These are phyloP conservation scores for Muscina levida DNA, from an alignment of 2,888 invertebrate species.

Conservation along the genomic window DNA sequence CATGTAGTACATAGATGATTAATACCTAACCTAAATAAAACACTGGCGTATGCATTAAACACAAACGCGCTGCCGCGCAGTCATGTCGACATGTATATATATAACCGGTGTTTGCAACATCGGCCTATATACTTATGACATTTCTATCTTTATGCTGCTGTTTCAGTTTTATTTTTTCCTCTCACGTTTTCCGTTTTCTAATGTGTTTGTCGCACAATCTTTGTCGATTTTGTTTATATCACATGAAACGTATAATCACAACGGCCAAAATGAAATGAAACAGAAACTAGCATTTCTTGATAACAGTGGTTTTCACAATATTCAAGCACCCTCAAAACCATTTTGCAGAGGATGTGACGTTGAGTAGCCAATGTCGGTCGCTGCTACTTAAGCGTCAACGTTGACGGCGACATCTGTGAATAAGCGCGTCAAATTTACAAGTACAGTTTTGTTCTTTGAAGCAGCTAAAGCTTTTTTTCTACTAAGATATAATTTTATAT, in stretches of 20 bases:
- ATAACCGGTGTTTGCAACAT: slow-evolving; percentile 50
- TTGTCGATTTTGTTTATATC: slow-evolving; percentile 19
- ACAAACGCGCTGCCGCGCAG: no score
- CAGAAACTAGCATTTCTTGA: slow-evolving; percentile 35
- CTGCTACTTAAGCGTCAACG: neutral
- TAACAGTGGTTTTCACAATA: slow-evolving; percentile 36
- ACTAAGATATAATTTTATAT: no score
- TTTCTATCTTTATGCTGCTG: slow-evolving; percentile 20
- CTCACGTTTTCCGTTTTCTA: slow-evolving; percentile 21
- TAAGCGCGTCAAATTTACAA: slow-evolving; percentile 9
- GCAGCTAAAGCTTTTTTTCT: neutral
- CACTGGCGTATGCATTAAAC: neutral
- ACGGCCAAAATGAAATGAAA: neutral
- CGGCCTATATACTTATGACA: slow-evolving; percentile 52
- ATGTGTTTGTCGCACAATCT: slow-evolving; percentile 26
- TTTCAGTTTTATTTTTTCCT: slow-evolving; percentile 19
- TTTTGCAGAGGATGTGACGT: slow-evolving; percentile 21
- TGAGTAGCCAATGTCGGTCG: neutral
- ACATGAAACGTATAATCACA: slow-evolving; percentile 1
- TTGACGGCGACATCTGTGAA: neutral
- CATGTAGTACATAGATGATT: neutral
- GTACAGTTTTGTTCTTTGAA: slow-evolving; percentile 22
- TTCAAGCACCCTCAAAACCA: slow-evolving; percentile 56
- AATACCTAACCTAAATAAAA: neutral
- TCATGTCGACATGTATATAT: neutral